A percentile compares a stretch with the other conserved stretches of the same genome.
Conservation (phyloP, 2,797 vertebrate genomes). For the Sebastes iracundus region DNA sequence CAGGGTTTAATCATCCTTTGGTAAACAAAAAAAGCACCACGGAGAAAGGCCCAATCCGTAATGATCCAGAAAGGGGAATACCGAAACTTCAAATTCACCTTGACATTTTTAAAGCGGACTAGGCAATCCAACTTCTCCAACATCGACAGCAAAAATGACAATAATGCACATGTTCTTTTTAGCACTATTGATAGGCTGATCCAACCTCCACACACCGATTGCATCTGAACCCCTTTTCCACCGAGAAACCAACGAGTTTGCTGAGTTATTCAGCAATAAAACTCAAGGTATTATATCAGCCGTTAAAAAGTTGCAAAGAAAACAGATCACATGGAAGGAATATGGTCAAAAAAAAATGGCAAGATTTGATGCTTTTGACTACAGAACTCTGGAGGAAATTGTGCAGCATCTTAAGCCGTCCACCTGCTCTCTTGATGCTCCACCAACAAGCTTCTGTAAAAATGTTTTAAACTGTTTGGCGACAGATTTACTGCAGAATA, state of each 20-base stretch:
- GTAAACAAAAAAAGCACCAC: too few species aligned
- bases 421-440: neutral
- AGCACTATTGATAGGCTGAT: neutral
- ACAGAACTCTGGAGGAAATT: neutral
- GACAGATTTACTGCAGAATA: neutral
- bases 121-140: neutral
- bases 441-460: neutral
- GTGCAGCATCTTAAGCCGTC: neutral
- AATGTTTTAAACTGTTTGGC: neutral
- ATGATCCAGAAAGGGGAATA: neutral
- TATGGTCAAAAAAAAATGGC: neutral
- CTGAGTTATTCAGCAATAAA: neutral
- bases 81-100: neutral
- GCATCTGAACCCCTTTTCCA: neutral
- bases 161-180: neutral
- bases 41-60: neutral
- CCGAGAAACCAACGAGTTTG: rapidly evolving
- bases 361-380: neutral
- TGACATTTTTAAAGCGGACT: too few species aligned
- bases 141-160: neutral
- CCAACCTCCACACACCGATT: too few species aligned
- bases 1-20: neutral
- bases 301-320: neutral
- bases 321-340: neutral
- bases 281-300: neutral